Evolutionary conservation across 1,140 invertebrate genomes (phyloP).

Genomic region (Araneus ventricosus): DNA sequence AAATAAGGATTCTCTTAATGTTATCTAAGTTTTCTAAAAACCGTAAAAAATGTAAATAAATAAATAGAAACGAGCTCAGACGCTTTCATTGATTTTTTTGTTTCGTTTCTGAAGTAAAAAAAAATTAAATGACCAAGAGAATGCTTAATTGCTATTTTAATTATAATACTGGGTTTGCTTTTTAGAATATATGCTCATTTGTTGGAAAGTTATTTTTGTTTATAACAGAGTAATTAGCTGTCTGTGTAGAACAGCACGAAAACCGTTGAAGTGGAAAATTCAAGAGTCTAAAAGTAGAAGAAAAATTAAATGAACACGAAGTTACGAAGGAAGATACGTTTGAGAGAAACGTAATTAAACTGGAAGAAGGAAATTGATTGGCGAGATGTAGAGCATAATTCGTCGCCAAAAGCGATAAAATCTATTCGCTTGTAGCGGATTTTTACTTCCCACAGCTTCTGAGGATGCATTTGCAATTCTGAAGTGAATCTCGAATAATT

Average conservation of each 20-base stretch:
- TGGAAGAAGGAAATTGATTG: slow-evolving; percentile 8
- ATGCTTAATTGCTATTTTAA: slow-evolving; percentile 69
- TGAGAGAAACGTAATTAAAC: slow-evolving; percentile 4
- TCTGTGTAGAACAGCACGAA: not conserved
- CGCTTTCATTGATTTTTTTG: slow-evolving; percentile 26
- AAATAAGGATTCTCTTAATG: slow-evolving; percentile 49
- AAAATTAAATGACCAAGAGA: slow-evolving; percentile 27
- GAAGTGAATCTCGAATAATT: not conserved
- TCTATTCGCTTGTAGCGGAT: not conserved
- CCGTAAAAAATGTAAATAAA: not conserved
- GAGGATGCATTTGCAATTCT: not conserved
- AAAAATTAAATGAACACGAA: slow-evolving; percentile 10
- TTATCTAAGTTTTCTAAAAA: not conserved
- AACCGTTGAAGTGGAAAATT: not conserved
- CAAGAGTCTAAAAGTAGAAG: not conserved
- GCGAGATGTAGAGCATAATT: not conserved
- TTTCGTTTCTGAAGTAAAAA: not conserved
- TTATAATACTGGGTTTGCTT: slow-evolving; percentile 29
- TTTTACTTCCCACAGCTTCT: not conserved
- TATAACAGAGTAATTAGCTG: slow-evolving; percentile 48
- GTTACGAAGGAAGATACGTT: not conserved
- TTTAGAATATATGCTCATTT: slow-evolving; percentile 10
- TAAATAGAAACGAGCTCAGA: not conserved
- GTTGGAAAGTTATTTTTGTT: slow-evolving; percentile 48
- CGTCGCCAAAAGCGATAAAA: not conserved